Conservation (phyloP, 1,140 invertebrate genomes). For the Laupala kohalensis region DNA sequence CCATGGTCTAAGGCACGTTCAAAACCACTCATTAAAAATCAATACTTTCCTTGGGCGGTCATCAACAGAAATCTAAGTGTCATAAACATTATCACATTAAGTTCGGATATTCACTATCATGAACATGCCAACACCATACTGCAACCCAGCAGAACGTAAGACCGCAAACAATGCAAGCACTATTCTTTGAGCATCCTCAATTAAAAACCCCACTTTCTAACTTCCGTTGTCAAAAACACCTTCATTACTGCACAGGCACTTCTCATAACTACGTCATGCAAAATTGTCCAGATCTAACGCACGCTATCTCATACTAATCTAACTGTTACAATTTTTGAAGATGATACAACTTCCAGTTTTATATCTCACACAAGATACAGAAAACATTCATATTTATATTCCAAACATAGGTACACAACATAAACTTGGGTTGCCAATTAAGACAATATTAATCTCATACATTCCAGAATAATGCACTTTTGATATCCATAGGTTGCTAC, state of each 20-base stretch:
- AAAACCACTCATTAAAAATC: too few relatives aligned
- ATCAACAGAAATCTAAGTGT: too few relatives aligned
- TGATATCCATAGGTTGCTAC: neutral
- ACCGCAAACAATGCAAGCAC: neutral
- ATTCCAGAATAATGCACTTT: neutral
- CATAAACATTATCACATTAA: too few relatives aligned
- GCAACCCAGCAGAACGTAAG: slow-evolving; percentile 7
- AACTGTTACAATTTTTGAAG: neutral
- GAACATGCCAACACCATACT: neutral
- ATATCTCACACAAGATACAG: too few relatives aligned
- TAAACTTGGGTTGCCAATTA: neutral
- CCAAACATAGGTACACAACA: neutral
- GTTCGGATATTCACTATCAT: neutral
- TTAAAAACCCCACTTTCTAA: neutral
- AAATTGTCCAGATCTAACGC: neutral
- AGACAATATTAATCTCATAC: neutral
- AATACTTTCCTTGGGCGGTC: too few relatives aligned
- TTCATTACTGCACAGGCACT: neutral
- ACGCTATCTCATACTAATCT: neutral
- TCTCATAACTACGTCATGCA: neutral
- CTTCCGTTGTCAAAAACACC: neutral
- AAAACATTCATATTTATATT: neutral
- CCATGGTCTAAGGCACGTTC: too few relatives aligned
- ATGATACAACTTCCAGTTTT: neutral
- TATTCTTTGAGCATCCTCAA: slow-evolving; percentile 9